Evolutionary conservation across 2,113 vertebrate genomes (phyloP).

Genomic region (Mobula birostris): DNA sequence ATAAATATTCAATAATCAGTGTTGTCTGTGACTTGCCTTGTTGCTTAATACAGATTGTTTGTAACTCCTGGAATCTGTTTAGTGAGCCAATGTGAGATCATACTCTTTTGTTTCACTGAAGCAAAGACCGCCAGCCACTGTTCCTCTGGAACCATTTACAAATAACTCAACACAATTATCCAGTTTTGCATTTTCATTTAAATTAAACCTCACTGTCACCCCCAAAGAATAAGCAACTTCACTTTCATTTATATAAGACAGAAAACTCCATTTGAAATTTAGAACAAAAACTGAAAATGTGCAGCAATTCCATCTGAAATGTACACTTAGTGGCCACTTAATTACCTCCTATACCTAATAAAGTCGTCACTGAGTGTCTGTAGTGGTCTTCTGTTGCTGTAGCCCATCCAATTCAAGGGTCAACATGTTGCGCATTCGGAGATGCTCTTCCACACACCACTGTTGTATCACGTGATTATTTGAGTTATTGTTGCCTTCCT

Average conservation of each 20-base stretch:
- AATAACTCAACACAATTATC: neutral
- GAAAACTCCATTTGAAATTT: neutral
- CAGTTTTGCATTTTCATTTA: neutral
- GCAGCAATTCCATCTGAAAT: neutral
- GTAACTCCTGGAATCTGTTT: neutral
- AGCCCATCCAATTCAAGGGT: no score
- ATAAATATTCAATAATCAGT: constrained; percentile 13
- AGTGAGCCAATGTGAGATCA: neutral
- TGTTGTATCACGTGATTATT: no score
- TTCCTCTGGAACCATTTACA: neutral
- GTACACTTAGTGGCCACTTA: neutral
- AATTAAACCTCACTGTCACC: neutral
- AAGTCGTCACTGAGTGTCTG: no score
- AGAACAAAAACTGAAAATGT: neutral
- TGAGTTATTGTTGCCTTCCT: no score
- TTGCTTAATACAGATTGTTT: neutral
- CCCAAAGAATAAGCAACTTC: neutral
- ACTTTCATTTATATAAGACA: neutral
- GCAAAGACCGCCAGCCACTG: neutral
- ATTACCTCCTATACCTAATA: no score
- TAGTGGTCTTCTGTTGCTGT: no score
- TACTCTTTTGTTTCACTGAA: neutral
- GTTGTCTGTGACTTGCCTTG: neutral
- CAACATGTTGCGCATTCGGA: no score
- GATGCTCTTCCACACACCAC: no score